phyloP scores from a whole-genome alignment of 2,113 vertebrate genomes.

The Eretmochelys imbricata region DNA sequence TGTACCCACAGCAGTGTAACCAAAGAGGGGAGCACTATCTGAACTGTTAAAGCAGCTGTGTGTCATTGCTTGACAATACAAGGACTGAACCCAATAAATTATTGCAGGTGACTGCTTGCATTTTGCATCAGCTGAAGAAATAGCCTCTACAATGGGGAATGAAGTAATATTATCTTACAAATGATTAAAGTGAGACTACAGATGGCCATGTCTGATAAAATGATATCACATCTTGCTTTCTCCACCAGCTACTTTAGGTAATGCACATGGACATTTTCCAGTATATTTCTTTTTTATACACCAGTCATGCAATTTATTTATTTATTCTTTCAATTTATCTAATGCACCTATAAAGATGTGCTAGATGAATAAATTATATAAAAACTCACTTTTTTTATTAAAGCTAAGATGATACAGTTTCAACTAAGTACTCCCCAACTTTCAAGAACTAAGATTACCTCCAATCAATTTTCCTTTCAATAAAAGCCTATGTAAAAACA shows the following conservation, averaged over 20 bases:
- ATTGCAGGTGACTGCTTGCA: background rate
- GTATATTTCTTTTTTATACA: background rate
- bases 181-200: conserved; percentile 18
- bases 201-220: background rate
- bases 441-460: background rate
- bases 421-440: background rate
- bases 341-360: background rate
- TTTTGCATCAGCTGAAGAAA: conserved; percentile 36
- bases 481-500: background rate
- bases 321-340: background rate
- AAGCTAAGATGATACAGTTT: background rate
- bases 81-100: background rate
- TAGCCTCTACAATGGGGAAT: background rate
- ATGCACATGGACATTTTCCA: background rate
- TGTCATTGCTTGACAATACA: background rate
- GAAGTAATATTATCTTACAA: conserved; percentile 32
- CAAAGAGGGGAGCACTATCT: background rate
- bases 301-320: background rate
- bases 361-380: background rate
- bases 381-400: background rate
- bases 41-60: background rate
- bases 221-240: background rate
- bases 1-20: background rate
- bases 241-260: background rate
- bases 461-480: background rate